Base-by-base conservation (phyloP, 2,888 invertebrate genomes). In the Plusia festucae region DNA sequence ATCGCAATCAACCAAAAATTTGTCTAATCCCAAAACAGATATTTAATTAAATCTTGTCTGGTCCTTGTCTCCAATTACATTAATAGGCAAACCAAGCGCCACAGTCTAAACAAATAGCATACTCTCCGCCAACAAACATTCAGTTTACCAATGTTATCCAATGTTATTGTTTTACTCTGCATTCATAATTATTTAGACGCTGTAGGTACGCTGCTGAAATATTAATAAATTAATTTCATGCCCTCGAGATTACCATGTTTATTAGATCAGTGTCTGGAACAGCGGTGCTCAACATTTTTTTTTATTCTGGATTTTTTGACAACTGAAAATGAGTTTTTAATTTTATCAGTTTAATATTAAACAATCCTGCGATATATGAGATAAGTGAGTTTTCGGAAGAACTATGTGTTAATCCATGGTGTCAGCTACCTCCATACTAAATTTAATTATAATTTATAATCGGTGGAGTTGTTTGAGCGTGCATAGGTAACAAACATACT, bases 221-320 rank as follows among this genome's bases (percentile, higher is more conserved):
- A 34, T 65, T 59, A 53, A 65, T 64, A 58, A 54, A 63, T 73
- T 76, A 66, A 76, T 70, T 65, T 60, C 9, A 27, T 46, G 27
- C 18, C 20, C 32, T 40, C 18, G 32, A 56, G 34, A 76, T 76
- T 69, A 66, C 22, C 51, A 65, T 71, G 44, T 68, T 60, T 59
- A 53, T 73, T 69, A 63, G 55, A 60, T 20, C n/a, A 34, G 49
- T 44, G 22, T 54, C 57, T 30, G 27, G n/a, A 18, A 27, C 24
- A 59, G 22, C 6, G 27, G 7, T n/a, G 15, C 55, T 49, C 15
- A 67, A 67, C 49, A 5, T 32, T n/a, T 56, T 61, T 53, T 16
- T 49, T 9, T 0, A 13, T 1, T 8, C 0, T n/a, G 24, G 24
- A 24, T 24, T 24, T 24, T 24, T 24, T 3, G 5, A 2, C 2